Percentiles rank a stretch among this genome's conserved stretches.
These are phyloP conservation scores for Frankliniella intonsa DNA, from an alignment of 2,888 invertebrate genomes.

Conservation along the genomic window DNA sequence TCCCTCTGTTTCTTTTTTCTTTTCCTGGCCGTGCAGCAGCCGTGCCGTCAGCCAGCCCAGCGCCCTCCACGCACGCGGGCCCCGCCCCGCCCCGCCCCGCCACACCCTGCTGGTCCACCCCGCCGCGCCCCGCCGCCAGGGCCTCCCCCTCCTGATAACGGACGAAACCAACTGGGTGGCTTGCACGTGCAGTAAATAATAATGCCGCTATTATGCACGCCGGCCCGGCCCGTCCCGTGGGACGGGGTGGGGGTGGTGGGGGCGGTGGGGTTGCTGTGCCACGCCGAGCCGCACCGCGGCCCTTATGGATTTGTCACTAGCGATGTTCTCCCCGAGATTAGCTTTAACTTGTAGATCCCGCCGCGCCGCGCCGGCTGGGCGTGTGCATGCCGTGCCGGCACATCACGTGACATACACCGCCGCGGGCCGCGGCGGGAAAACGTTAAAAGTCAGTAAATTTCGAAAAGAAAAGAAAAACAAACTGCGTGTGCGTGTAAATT, in stretches of 20 bases:
- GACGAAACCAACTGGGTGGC: constrained; percentile 16
- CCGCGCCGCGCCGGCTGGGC: neutral
- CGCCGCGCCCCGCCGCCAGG: neutral
- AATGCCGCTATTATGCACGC: constrained; percentile 9
- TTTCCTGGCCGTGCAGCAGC: too few relatives aligned
- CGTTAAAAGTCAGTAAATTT: too few relatives aligned
- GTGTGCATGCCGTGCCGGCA: too few relatives aligned
- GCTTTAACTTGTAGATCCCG: constrained; percentile 17
- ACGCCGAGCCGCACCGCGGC: neutral
- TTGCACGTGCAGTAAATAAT: constrained; percentile 23
- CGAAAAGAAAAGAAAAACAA: too few relatives aligned
- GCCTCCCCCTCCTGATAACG: constrained; percentile 3
- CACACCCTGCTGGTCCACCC: too few relatives aligned
- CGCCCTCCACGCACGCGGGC: too few relatives aligned
- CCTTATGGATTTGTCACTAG: constrained; percentile 12
- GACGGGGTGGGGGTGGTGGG: neutral
- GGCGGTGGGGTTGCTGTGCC: neutral
- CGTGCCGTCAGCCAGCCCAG: too few relatives aligned
- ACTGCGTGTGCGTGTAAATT: too few relatives aligned
- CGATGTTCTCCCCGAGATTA: constrained; percentile 22
- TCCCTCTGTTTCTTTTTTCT: too few relatives aligned
- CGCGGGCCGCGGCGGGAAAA: too few relatives aligned
- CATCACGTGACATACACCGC: too few relatives aligned
- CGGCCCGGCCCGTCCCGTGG: neutral
- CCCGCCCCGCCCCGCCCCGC: neutral